Conservation (phyloP, 1,140 invertebrate species). For the Pogonognathellus flavescens region DNA sequence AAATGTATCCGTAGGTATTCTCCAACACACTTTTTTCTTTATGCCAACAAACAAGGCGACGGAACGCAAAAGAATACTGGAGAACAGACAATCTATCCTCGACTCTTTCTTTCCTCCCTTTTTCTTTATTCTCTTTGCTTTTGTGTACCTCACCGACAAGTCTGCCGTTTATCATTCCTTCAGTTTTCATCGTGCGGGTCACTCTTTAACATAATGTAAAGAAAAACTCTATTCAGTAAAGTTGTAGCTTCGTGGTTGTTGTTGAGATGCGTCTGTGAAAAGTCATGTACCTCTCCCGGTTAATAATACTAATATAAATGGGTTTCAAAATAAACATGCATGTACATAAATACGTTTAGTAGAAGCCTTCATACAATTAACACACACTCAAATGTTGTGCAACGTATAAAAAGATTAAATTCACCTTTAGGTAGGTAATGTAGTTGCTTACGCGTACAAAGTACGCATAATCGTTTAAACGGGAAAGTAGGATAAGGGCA, state of each 20-base stretch:
- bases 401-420: too few species aligned
- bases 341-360: slow-evolving; percentile 3
- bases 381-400: too few species aligned
- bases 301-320: slow-evolving; percentile 21
- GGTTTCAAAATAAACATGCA: slow-evolving; percentile 15
- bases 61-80: slow-evolving; percentile 1
- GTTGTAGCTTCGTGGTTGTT: not conserved
- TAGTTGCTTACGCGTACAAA: too few species aligned
- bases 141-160: slow-evolving; percentile 34
- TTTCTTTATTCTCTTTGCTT: slow-evolving; percentile 45
- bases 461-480: too few species aligned
- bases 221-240: not conserved
- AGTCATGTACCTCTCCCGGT: not conserved
- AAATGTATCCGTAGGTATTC: not conserved
- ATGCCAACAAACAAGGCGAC: slow-evolving; percentile 22
- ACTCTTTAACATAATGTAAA: slow-evolving; percentile 29
- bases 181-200: slow-evolving; percentile 34
- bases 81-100: slow-evolving; percentile 43
- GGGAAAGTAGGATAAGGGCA: not conserved
- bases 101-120: slow-evolving; percentile 48
- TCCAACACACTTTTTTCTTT: not conserved
- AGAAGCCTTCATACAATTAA: too few species aligned
- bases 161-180: slow-evolving; percentile 39
- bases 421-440: too few species aligned
- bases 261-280: not conserved